These are phyloP conservation scores for Nomada lathburiana DNA, from an alignment of 2,888 invertebrate species.

Conservation along the genomic window DNA sequence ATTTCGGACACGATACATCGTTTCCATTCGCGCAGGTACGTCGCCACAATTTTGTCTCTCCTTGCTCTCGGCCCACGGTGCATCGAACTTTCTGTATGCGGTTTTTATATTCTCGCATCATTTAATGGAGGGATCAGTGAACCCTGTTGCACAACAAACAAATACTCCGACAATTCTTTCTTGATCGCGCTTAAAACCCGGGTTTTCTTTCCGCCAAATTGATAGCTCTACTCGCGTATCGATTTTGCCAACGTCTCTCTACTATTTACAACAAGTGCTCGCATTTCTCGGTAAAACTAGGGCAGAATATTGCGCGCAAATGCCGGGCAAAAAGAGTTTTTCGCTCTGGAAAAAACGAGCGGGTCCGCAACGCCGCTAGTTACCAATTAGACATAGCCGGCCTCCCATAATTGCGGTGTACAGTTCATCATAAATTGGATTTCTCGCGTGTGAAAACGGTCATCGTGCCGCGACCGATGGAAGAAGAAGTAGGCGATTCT, in stretches of 20 bases:
- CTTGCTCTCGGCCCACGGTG: neutral
- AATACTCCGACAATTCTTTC: neutral
- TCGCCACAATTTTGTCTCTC: conserved; percentile 7
- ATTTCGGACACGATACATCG: neutral
- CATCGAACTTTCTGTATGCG: conserved; percentile 18
- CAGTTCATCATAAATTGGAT: conserved; percentile 23
- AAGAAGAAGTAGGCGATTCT: conserved; percentile 50
- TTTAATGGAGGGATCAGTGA: neutral
- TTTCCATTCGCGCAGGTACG: conserved; percentile 37
- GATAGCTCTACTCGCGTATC: too few species aligned
- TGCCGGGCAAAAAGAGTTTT: neutral
- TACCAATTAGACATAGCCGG: conserved; percentile 33
- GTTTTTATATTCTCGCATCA: conserved; percentile 9
- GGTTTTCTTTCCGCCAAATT: too few species aligned
- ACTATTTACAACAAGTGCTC: conserved; percentile 1
- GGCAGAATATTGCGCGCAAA: conserved; percentile 22
- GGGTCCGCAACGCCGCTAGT: conserved; percentile 2
- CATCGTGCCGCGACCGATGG: conserved; percentile 35
- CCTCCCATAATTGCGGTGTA: conserved; percentile 28
- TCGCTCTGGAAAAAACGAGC: neutral
- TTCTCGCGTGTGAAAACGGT: conserved; percentile 63
- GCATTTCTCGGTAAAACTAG: conserved; percentile 22
- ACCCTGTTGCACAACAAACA: neutral
- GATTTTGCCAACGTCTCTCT: neutral
- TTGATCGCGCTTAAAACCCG: too few species aligned